phyloP scores from a whole-genome alignment of 2,888 invertebrate genomes.

The Hyalella azteca region DNA sequence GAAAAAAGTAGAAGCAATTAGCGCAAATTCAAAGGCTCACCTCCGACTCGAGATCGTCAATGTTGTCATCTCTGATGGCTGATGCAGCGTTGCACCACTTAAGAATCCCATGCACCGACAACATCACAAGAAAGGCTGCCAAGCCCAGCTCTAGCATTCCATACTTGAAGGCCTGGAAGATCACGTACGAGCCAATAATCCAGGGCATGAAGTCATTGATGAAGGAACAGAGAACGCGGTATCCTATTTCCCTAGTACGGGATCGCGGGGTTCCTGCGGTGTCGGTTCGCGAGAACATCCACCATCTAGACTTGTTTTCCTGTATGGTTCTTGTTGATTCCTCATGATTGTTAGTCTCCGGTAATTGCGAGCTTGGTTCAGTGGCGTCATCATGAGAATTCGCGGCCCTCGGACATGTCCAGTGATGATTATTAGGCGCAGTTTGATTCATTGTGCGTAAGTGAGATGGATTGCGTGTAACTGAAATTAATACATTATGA shows the following conservation, averaged over 20 bases:
- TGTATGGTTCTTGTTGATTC: too few species aligned
- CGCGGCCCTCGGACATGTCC: neutral
- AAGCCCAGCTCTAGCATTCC: conserved; percentile 14
- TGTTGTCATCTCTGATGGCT: too few species aligned
- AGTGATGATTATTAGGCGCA: neutral
- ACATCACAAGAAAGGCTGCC: conserved; percentile 3
- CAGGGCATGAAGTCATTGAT: conserved; percentile 11
- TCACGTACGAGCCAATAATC: conserved; percentile 18
- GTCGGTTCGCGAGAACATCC: neutral
- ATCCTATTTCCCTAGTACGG: neutral
- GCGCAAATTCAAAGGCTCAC: neutral
- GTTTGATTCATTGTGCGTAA: too few species aligned
- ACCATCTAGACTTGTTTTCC: neutral
- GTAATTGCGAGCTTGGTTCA: too few species aligned
- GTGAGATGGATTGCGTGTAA: too few species aligned
- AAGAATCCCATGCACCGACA: conserved; percentile 18
- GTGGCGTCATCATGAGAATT: too few species aligned
- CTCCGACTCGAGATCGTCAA: too few species aligned
- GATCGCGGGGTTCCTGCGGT: neutral
- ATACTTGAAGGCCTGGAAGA: conserved; percentile 13
- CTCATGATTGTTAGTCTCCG: too few species aligned
- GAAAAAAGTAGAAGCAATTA: too few species aligned
- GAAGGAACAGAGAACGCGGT: neutral
- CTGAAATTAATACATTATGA: too few species aligned
- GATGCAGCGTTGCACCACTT: conserved; percentile 29